Base-by-base conservation (phyloP, 1,140 invertebrate genomes). In the Neelides sp. region DNA sequence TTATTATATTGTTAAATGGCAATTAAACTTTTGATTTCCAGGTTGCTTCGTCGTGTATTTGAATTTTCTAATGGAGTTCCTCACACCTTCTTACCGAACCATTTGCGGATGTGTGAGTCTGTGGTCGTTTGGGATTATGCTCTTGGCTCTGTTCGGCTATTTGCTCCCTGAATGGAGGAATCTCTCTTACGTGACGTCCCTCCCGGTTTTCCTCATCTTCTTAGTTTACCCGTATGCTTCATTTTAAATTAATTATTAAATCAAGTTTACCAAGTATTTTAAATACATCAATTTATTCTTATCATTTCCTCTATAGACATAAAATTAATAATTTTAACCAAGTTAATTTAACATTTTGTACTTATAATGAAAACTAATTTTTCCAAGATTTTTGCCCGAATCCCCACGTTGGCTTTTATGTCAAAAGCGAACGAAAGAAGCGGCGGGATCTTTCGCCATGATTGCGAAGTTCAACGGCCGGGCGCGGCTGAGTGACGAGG, bases 11-110 rank as follows among this genome's bases (percentile, higher is more conserved):
- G n/a, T 43, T 23, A 22, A 47, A 2, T 28, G 4, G 13, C 8
- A 10, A 15, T 27, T 30, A 5, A n/a, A 15, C 26, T 20, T 56
- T 15, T 42, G 27, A 35, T 26, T 40, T 44, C 1, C 37, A 58
- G 56, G 57, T 13, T 57, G 51, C 17, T 57, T 54, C 34, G 54
- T 55, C 8, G 55, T 57, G 22, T 50, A 50, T 23, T 10, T 54
- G 20, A 52, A 42, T 35, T 57, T 57, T 45, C 36, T 61, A 15
- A 61, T 61, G 50, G 59, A 61, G 27, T 57, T 61, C 24, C 42
- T 61, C n/a, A 57, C 55, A 4, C 59, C 59, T 7, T n/a, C 17
- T 13, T 57, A 36, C 36, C 24, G 59, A 44, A 55, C 50, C 1
- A 45, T 61, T 32, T 56, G 52, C 51, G 59, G 59, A 10, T 52